Evolutionary conservation across 2,797 vertebrate species (phyloP), one percentile per base, ranked within the genome.

Genomic region (Meda fulgida): DNA sequence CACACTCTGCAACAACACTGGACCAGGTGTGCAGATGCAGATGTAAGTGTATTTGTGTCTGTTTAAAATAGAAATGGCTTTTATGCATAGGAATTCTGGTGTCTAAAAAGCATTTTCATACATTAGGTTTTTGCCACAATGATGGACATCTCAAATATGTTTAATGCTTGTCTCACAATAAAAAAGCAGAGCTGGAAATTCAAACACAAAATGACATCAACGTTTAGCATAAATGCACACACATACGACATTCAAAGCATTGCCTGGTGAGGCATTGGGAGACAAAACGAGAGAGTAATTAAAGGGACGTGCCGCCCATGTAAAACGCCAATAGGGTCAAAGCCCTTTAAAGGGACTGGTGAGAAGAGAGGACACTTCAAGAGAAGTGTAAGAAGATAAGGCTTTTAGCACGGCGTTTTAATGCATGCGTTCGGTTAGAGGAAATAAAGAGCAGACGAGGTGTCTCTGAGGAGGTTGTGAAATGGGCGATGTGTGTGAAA

Each of bases 281-380:
- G 91, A 93, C 89, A 88, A 60, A 71, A 92, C 93, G 92, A 90
- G 91, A 94, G 93, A 91, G 94, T 96, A 97, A 97, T 97, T 96
- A 96, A 92, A 95, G 93, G 93, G 94, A 96, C 94, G 92, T 94
- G 92, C 91, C 93, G 93, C 94, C 92, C 88, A 89, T 95, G 94
- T 95, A 94, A 96, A 96, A 96, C 93, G 95, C 95, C 94, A 96
- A 94, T 93, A 94, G 93, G 95, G 94, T 96, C 94, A 94, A 91
- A 91, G 94, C 43, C 93, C 95, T 93, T 95, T 94, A 92, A 95
- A 95, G 90, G 87, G 88, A 89, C 58, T 89, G 31, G 88, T 89
- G 88, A 90, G 89, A 90, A 87, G 86, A 66, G 81, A 88, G 78
- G 70, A 88, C 70, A 78, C 88, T 86, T 85, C 91, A 73, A 82